Base-by-base conservation (phyloP, 2,113 vertebrate species). In the Synodontis membranacea region DNA sequence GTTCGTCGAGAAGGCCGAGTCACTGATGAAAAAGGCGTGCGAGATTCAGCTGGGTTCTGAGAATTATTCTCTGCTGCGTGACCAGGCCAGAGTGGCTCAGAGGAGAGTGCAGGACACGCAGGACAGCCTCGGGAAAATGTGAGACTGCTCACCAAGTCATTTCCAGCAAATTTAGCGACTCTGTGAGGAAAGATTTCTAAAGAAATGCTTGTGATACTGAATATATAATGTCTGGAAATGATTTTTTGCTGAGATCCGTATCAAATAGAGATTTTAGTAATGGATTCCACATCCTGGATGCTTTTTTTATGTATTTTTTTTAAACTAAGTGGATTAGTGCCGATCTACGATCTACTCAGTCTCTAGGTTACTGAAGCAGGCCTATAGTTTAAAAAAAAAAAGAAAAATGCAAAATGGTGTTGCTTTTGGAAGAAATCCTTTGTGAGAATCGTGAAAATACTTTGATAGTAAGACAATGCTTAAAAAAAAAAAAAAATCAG, bases 51-150 rank as follows among this genome's bases (percentile, higher is more conserved):
- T 98, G 25, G 95, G 97, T 72, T 93, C 95, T 54, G 96, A 95
- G 91, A 97, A 94, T 86, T 96, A 95, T 86, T 95, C 93, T 28
- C 89, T 92, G 56, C 95, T 99, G 84, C 94, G 95, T 0, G 94
- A 97, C 88, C 96, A 97, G 92, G 96, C 97, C 42, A 94, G 91
- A 90, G 94, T 95, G 52, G 93, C 96, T 91, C 94, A 95, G 91
- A 96, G 97, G 66, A 94, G 95, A 90, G 92, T 97, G 78, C 90
- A 94, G 92, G 95, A 96, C 88, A 91, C 97, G 74, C 96, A 96
- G 92, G 92, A 95, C 88, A 94, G 94, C 14, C 95, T 98, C 84
- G 94, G 94, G 92, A 96, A 97, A 95, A 97, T 96, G 98, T 99
- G 95, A 85, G 88, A 70, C 21, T 2, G 39, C 34, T 68, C 70